A percentile compares a stretch with the other conserved stretches of the same genome.
Conservation (phyloP, 1,140 invertebrate species). For the Gonioctena quinquepunctata region DNA sequence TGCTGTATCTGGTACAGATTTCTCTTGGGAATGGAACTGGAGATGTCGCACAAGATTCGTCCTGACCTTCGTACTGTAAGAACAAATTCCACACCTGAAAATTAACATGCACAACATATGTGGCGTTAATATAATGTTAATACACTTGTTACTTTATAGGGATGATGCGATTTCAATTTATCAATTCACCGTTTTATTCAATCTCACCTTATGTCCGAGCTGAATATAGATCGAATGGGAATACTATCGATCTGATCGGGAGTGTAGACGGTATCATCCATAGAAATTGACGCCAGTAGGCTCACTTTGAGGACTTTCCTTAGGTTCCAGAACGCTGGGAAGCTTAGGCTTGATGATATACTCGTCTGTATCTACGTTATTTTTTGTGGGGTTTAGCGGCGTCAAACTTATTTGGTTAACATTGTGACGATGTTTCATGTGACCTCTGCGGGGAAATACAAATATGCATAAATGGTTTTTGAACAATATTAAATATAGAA, state of each 20-base stretch:
- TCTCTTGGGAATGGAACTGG: conserved; percentile 65
- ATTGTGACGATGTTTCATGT: conserved; percentile 64
- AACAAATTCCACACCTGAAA: conserved; percentile 68
- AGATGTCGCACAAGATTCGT: conserved; percentile 75
- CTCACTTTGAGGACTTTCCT: conserved; percentile 4
- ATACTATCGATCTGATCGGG: conserved; percentile 67
- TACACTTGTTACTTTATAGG: too few species aligned
- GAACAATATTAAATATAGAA: too few species aligned
- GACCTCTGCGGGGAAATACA: conserved; percentile 49
- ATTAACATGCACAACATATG: too few species aligned
- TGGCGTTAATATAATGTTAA: too few species aligned
- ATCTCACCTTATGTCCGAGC: conserved; percentile 52
- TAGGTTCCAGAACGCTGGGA: conserved; percentile 27
- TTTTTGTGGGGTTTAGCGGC: conserved; percentile 60
- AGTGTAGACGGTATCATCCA: conserved; percentile 55
- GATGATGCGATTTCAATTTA: too few species aligned
- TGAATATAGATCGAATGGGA: conserved; percentile 69
- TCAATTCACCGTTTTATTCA: background rate
- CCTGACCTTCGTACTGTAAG: conserved; percentile 71
- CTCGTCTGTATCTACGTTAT: conserved; percentile 58
- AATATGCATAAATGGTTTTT: too few species aligned
- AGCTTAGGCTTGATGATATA: conserved; percentile 59
- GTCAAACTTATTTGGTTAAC: conserved; percentile 53
- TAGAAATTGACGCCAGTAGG: conserved; percentile 21
- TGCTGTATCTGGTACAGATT: conserved; percentile 64